Percentiles rank a stretch among this genome's conserved stretches.
Evolutionary conservation across 2,113 vertebrate species (phyloP).

Genomic region (Ondatra zibethicus): DNA sequence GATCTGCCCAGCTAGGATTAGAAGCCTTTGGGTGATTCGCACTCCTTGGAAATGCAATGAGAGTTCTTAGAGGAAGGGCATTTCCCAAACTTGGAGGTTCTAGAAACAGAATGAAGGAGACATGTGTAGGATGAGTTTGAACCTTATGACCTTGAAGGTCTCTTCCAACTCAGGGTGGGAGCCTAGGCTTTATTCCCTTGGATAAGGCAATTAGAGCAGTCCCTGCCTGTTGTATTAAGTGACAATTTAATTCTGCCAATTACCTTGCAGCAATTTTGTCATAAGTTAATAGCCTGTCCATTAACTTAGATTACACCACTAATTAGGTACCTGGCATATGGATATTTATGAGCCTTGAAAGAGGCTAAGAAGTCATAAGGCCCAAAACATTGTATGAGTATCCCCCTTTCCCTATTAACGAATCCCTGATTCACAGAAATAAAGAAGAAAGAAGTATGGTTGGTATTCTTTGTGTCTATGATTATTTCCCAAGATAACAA

Average conservation of each 20-base stretch:
- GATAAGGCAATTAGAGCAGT: neutral
- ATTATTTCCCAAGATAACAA: constrained; percentile 68
- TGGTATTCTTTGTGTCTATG: neutral
- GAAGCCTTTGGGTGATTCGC: neutral
- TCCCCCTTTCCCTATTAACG: neutral
- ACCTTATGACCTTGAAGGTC: neutral
- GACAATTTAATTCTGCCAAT: constrained; percentile 1
- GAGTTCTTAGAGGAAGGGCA: neutral
- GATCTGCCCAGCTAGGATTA: neutral
- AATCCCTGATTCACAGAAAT: constrained; percentile 23
- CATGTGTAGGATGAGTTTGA: neutral
- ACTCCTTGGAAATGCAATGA: neutral
- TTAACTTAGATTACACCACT: constrained; percentile 58
- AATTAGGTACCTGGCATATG: constrained; percentile 54
- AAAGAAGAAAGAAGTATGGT: constrained; percentile 45
- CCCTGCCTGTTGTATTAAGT: neutral
- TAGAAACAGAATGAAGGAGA: constrained; percentile 2
- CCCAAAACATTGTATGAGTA: constrained; percentile 33
- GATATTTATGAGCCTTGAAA: constrained; percentile 65
- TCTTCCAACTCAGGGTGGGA: neutral
- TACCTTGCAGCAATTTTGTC: constrained; percentile 5
- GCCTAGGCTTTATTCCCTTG: neutral
- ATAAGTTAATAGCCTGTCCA: constrained; percentile 46
- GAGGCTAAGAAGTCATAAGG: constrained; percentile 55
- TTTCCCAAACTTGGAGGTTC: neutral